These are phyloP conservation scores for Tupaia chinensis DNA, from an alignment of 2,113 vertebrate species.

Conservation along the genomic window DNA sequence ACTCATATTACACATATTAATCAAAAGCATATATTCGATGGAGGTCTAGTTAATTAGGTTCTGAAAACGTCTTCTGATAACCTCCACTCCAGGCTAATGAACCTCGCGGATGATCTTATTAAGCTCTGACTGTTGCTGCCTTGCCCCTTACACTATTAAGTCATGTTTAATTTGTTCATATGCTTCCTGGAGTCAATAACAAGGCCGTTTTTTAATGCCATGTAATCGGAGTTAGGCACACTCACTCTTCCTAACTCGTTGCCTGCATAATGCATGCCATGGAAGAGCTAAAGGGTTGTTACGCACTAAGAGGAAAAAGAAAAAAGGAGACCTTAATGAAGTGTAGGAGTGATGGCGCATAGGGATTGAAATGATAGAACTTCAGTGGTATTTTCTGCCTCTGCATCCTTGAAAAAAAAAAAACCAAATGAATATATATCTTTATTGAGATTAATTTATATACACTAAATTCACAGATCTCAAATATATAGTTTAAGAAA, in stretches of 20 bases:
- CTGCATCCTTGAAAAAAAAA: not conserved
- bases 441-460: not conserved
- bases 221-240: slow-evolving; percentile 74
- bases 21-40: slow-evolving; percentile 82
- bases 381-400: slow-evolving; percentile 20
- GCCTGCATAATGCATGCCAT: slow-evolving; percentile 35
- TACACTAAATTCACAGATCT: not conserved
- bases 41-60: slow-evolving; percentile 86
- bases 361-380: not conserved
- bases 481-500: not conserved
- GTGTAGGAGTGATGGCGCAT: not conserved
- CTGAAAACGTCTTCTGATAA: slow-evolving; percentile 76
- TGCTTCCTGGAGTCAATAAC: slow-evolving; percentile 76
- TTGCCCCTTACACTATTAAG: slow-evolving; percentile 81
- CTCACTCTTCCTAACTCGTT: slow-evolving; percentile 77
- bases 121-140: slow-evolving; percentile 80
- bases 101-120: slow-evolving; percentile 84
- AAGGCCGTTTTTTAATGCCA: slow-evolving; percentile 74
- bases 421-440: not conserved
- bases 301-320: not conserved
- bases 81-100: slow-evolving; percentile 80
- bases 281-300: slow-evolving; percentile 59
- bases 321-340: slow-evolving; percentile 41
- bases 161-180: slow-evolving; percentile 73
- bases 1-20: slow-evolving; percentile 64